Evolutionary conservation across 2,888 invertebrate genomes (phyloP), one percentile per base, ranked within the genome.

Genomic region (Aplocera efformata): DNA sequence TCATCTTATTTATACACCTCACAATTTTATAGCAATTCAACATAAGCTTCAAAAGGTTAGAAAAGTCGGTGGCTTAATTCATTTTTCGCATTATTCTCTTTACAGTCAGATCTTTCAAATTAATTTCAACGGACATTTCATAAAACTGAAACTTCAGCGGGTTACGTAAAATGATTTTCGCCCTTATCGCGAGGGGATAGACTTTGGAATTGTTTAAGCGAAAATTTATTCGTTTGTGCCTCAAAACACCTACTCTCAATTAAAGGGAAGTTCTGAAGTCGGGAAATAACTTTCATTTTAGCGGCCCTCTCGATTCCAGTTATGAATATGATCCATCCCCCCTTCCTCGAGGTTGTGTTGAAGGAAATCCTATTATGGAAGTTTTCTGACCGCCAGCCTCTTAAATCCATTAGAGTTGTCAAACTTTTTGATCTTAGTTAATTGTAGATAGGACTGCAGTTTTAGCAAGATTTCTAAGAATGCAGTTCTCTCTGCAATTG

Each of bases 361-460:
- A 52, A 51, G 54, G 50, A 42, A 50, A 52, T 51, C 45, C 48
- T 48, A 42, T 50, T 54, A 50, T 24, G 7, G 26, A 46, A 52
- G 42, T 34, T 41, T 37, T 33, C 39, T 39, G 48, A 45, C 47
- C 48, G 28, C 25, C 42, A 28, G 36, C 26, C 23, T 45, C 32
- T 36, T 34, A 47, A 34, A 32, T 38, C 13, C 34, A 32, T 32
- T 44, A 24, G 23, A 27, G 27, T 28, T 44, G 33, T 28, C 27
- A 31, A 31, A 43, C 27, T 35, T 39, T 27, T n/a, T 20, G n/a
- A n/a, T n/a, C n/a, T n/a, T n/a, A n/a, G n/a, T n/a, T n/a, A n/a
- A n/a, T n/a, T n/a, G n/a, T n/a, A n/a, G n/a, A n/a, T n/a, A n/a
- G n/a, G n/a, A n/a, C n/a, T n/a, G n/a, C n/a, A n/a, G n/a, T n/a